These are phyloP conservation scores for Chironomus tentans DNA, from an alignment of 2,888 invertebrate genomes.

Conservation along the genomic window DNA sequence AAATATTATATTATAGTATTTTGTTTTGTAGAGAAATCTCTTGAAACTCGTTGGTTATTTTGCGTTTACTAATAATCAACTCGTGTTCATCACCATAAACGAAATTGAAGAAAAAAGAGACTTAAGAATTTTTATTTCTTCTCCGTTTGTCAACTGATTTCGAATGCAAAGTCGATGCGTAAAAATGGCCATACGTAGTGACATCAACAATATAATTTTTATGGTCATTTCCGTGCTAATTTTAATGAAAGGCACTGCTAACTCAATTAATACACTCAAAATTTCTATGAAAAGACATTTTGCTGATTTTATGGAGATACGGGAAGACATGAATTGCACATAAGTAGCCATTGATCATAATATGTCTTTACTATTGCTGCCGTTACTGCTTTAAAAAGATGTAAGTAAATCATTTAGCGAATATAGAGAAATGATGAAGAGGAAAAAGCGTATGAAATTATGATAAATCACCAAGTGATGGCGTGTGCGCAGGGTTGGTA, in stretches of 20 bases:
- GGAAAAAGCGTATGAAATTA: slow-evolving; percentile 3
- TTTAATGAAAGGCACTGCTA: slow-evolving; percentile 3
- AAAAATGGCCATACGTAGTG: not conserved
- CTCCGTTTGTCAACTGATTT: too few species aligned
- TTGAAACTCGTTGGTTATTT: too few species aligned
- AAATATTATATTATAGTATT: too few species aligned
- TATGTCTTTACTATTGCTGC: not conserved
- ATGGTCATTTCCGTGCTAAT: slow-evolving; percentile 11
- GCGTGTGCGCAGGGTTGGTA: too few species aligned
- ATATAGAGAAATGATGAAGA: not conserved
- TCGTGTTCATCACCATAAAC: too few species aligned
- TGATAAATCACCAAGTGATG: slow-evolving; percentile 5
- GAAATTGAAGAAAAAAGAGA: too few species aligned
- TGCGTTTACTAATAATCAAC: too few species aligned
- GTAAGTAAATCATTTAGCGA: slow-evolving; percentile 5
- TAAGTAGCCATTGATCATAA: slow-evolving; percentile 17
- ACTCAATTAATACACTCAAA: slow-evolving; percentile 3
- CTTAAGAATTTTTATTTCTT: too few species aligned
- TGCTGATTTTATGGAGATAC: slow-evolving; percentile 4
- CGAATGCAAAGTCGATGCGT: too few species aligned
- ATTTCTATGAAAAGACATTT: not conserved
- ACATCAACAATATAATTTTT: not conserved
- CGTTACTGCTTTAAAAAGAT: not conserved
- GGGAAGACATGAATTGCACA: slow-evolving; percentile 9
- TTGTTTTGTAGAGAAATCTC: too few species aligned